Conservation (phyloP, 2,888 invertebrate genomes). For the Lampropteryx suffumata region DNA sequence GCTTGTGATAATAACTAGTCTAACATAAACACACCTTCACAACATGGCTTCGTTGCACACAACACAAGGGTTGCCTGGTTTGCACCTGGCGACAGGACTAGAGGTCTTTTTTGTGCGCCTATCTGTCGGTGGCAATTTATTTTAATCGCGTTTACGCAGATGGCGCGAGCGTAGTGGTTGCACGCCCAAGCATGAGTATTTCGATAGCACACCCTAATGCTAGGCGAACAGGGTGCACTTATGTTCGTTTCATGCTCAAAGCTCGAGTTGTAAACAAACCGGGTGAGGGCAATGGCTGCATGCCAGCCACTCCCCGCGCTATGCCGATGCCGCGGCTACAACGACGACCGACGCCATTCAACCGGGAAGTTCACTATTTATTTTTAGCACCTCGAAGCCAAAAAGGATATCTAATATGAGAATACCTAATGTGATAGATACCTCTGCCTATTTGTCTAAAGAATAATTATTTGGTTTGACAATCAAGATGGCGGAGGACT, state of each 20-base stretch:
- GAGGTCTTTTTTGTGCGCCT: constrained; percentile 64
- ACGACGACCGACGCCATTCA: constrained; percentile 75
- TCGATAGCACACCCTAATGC: constrained; percentile 62
- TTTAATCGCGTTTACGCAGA: constrained; percentile 76
- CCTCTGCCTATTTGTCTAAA: too few species aligned
- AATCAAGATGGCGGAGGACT: not conserved
- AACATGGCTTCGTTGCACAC: constrained; percentile 54
- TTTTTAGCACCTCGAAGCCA: constrained; percentile 72
- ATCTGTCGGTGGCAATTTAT: constrained; percentile 74
- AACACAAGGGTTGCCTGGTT: constrained; percentile 52
- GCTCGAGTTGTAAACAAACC: constrained; percentile 79
- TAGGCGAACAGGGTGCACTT: constrained; percentile 60
- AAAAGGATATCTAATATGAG: constrained; percentile 1
- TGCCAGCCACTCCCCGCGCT: constrained; percentile 70
- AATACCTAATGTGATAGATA: too few species aligned
- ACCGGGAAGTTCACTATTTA: constrained; percentile 81
- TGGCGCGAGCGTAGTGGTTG: constrained; percentile 73
- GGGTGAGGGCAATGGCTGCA: constrained; percentile 80
- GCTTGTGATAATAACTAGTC: constrained; percentile 64
- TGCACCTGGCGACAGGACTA: constrained; percentile 67
- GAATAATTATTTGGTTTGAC: too few species aligned
- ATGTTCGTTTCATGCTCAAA: constrained; percentile 45
- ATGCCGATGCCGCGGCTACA: constrained; percentile 45
- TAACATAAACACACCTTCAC: too few species aligned
- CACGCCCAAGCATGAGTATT: constrained; percentile 31